A percentile compares a stretch with the other conserved stretches of the same genome.
phyloP scores from a whole-genome alignment of 1,140 invertebrate species.

The Bombus superbus region DNA sequence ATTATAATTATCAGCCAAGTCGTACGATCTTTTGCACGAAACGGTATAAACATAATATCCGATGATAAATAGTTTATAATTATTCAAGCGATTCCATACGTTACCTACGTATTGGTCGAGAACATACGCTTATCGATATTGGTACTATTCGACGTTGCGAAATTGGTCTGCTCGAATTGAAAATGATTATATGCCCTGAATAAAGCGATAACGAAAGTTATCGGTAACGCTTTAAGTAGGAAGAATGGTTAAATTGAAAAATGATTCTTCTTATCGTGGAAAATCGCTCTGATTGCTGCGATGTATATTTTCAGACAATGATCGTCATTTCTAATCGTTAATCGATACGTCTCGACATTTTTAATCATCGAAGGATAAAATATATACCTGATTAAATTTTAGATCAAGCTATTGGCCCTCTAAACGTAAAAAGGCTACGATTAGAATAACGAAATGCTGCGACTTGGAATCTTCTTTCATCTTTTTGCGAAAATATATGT shows the following conservation, averaged over 20 bases:
- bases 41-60: not conserved
- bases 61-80: constrained; percentile 5
- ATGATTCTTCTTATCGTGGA: not conserved
- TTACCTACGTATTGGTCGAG: too few species aligned
- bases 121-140: not conserved
- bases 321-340: not conserved
- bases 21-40: not conserved
- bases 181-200: not conserved
- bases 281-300: not conserved
- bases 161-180: not conserved
- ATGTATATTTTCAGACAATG: not conserved
- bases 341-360: not conserved
- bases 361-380: not conserved
- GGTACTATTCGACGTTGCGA: not conserved
- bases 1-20: not conserved
- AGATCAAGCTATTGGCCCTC: not conserved
- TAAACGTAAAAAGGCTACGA: fast-evolving
- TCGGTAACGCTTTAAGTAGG: not conserved
- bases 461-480: not conserved
- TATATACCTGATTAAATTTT: not conserved
- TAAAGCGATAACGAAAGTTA: not conserved
- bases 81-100: not conserved
- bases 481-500: not conserved
- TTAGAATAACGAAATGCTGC: too few species aligned
- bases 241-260: not conserved